Conservation (phyloP, 2,888 invertebrate species). For the Chaitophorus viminalis region DNA sequence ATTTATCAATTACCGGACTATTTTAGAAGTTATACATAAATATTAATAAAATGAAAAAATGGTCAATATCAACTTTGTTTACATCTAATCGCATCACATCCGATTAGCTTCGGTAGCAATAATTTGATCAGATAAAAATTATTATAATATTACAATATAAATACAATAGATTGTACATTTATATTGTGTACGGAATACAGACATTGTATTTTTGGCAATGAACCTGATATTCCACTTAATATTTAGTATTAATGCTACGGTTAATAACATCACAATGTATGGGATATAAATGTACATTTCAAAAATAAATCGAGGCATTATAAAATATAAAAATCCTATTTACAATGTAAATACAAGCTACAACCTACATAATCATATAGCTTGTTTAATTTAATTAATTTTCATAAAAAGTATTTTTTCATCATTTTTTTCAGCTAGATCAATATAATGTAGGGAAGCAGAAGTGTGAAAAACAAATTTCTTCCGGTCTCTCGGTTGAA, state of each 20-base stretch:
- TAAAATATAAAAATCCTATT: background rate
- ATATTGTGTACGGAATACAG: background rate
- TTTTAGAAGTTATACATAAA: background rate
- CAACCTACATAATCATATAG: too few species aligned
- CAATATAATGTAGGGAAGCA: too few species aligned
- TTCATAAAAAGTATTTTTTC: too few species aligned
- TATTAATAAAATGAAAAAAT: background rate
- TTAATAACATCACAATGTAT: background rate
- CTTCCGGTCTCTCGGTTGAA: too few species aligned
- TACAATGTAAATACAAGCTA: too few species aligned
- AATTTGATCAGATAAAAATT: constrained; percentile 5
- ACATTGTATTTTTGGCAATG: constrained; percentile 19
- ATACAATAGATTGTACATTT: background rate
- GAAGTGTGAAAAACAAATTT: too few species aligned
- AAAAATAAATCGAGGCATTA: background rate
- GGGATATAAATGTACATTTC: background rate
- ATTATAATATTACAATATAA: background rate
- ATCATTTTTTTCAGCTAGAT: too few species aligned
- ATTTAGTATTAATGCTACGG: background rate
- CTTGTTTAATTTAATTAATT: too few species aligned
- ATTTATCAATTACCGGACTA: background rate
- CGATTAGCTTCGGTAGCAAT: constrained; percentile 6
- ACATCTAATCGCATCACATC: background rate
- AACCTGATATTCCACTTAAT: constrained; percentile 7
- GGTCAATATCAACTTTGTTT: background rate